Evolutionary conservation across 53 echinoderm and acorn worm species (phyloP), one percentile per base, ranked within the genome.

Genomic region (Antedon mediterranea): DNA sequence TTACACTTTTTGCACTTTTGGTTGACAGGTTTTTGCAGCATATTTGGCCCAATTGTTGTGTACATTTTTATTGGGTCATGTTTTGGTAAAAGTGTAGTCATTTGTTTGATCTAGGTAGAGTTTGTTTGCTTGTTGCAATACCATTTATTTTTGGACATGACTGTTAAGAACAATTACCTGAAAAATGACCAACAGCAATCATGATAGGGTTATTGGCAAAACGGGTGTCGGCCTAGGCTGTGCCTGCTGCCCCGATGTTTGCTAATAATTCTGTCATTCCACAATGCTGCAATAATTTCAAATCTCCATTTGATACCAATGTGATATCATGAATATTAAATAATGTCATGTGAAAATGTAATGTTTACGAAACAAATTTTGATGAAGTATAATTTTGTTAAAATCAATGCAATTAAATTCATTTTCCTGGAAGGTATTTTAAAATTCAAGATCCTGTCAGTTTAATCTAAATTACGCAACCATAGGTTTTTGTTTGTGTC

Each of bases 221-320:
- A 93, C 88, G 84, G 81, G 83, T 37, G 78, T 31, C 26, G 81
- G 90, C 89, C 93, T 33, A 93, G 93, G 93, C 93, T 93, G 93
- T 90, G 93, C 93, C 93, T 90, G 90, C 90, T 81, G 57, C 20
- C 72, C 78, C 71, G 57, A 15, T 8, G 57, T 57, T 57, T 57
- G 57, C 57, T 23, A 57, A 57, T 57, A 6, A 18, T 18, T 26
- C 23, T 57, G 57, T 57, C 57, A 57, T 57, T 37, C 4, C 37
- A n/a, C n/a, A n/a, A 37, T 37, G 37, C 4, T 11, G 11, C 37
- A 11, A 6, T 37, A 11, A 37, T 4, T 37, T 11, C 37, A 6
- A 37, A 6, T 6, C 4, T 6, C 37, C 37, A n/a, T n/a, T n/a
- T n/a, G n/a, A n/a, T n/a, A n/a, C n/a, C n/a, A n/a, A n/a, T n/a